Evolutionary conservation across 92 coral and sea anemone genomes (phyloP).

Genomic region (Pocillopora grandis): DNA sequence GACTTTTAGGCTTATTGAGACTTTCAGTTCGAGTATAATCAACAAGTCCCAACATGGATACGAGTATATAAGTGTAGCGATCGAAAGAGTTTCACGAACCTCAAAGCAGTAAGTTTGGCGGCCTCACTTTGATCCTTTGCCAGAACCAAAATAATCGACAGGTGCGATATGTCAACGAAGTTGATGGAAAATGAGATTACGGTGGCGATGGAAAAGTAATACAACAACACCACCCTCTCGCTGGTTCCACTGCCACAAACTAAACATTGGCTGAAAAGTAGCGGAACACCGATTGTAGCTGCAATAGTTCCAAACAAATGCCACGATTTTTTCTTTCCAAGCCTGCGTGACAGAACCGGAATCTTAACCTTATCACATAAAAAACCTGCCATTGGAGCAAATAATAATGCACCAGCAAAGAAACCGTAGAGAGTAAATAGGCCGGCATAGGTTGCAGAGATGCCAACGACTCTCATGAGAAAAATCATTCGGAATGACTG

Average conservation of each 20-base stretch:
- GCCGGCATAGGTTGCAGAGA: slow-evolving; percentile 18
- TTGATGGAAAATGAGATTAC: neutral
- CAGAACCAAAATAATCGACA: slow-evolving; percentile 4
- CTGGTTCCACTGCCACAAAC: slow-evolving; percentile 15
- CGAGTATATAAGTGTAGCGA: neutral
- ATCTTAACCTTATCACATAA: slow-evolving; percentile 26
- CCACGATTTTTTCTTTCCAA: slow-evolving; percentile 33
- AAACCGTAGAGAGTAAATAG: neutral
- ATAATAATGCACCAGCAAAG: neutral
- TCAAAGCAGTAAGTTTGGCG: neutral
- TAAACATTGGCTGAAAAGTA: slow-evolving; percentile 14
- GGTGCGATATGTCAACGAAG: slow-evolving; percentile 1
- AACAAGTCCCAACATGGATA: neutral
- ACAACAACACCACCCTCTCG: slow-evolving; percentile 14
- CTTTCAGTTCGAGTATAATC: neutral
- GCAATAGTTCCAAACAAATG: slow-evolving; percentile 21
- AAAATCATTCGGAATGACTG: slow-evolving; percentile 3
- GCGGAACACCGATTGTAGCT: neutral
- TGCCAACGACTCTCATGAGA: slow-evolving; percentile 5
- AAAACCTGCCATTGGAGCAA: neutral
- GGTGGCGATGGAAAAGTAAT: neutral
- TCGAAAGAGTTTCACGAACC: slow-evolving; percentile 4
- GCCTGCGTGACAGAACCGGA: slow-evolving; percentile 24
- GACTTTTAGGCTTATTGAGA: too few relatives aligned
- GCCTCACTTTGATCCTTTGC: slow-evolving; percentile 29